These are phyloP conservation scores for Dryadula phaetusa DNA, from an alignment of 2,888 invertebrate species.

Conservation along the genomic window DNA sequence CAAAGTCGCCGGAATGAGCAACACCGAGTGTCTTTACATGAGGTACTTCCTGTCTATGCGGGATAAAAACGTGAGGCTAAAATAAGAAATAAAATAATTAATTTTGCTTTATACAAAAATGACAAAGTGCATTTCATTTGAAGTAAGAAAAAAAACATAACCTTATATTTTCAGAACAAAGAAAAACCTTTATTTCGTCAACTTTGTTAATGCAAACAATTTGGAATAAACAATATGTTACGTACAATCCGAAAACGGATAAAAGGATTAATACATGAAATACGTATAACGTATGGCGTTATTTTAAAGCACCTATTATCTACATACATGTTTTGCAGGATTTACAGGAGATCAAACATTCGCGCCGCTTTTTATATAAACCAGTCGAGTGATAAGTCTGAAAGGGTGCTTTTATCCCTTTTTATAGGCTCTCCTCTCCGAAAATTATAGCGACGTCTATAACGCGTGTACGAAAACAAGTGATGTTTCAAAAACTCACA, in stretches of 20 bases:
- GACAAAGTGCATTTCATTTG: too few species aligned
- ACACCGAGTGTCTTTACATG: too few species aligned
- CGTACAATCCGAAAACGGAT: background rate
- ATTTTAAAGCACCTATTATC: slow-evolving; percentile 11
- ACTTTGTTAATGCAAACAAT: background rate
- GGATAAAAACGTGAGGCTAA: too few species aligned
- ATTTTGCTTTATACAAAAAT: too few species aligned
- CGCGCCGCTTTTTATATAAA: slow-evolving; percentile 39
- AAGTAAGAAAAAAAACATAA: too few species aligned
- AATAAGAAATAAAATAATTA: too few species aligned
- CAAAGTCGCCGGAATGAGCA: too few species aligned
- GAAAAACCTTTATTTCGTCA: background rate
- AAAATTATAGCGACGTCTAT: slow-evolving; percentile 21
- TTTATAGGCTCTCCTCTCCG: slow-evolving; percentile 31
- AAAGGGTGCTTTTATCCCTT: slow-evolving; percentile 36
- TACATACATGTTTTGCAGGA: slow-evolving; percentile 25
- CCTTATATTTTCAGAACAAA: background rate
- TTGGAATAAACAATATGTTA: background rate
- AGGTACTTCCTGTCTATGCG: too few species aligned
- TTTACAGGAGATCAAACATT: slow-evolving; percentile 37
- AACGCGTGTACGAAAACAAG: slow-evolving; percentile 3
- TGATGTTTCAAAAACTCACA: background rate
- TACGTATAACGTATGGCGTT: background rate
- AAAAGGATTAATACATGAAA: background rate
- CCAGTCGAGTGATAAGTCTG: slow-evolving; percentile 40